phyloP scores from a whole-genome alignment of 1,140 invertebrate species.

The Microplitis mediator region DNA sequence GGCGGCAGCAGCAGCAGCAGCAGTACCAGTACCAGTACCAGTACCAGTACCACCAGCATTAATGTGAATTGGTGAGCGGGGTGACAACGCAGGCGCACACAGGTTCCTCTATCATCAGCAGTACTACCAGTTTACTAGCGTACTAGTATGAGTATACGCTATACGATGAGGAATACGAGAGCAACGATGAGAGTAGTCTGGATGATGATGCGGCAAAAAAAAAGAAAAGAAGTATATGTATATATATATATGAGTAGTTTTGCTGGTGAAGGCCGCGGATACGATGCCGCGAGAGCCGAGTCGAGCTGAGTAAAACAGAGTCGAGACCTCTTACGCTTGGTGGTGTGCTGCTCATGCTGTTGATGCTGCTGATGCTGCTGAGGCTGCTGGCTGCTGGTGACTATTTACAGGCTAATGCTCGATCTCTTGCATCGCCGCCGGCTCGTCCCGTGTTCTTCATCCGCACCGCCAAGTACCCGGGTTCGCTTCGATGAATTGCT shows the following conservation, averaged over 20 bases:
- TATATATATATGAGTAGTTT: not conserved
- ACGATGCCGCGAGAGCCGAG: too few species aligned
- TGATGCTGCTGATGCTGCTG: too few species aligned
- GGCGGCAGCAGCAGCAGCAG: not conserved
- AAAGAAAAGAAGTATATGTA: not conserved
- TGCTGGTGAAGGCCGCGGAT: constrained; percentile 13
- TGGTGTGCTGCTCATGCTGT: too few species aligned
- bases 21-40: not conserved
- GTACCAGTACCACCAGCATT: not conserved
- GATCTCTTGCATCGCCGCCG: constrained; percentile 27
- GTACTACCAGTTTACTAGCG: too few species aligned
- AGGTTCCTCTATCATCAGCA: not conserved
- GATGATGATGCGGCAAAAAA: not conserved
- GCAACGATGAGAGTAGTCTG: not conserved
- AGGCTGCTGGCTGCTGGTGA: not conserved
- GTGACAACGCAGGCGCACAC: constrained; percentile 29
- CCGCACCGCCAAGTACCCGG: not conserved
- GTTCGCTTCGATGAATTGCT: constrained; percentile 22
- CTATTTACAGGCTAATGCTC: constrained; percentile 34
- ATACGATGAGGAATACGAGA: too few species aligned
- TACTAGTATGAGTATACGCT: too few species aligned
- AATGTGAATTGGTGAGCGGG: constrained; percentile 7
- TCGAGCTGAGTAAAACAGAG: not conserved
- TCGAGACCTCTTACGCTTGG: constrained; percentile 22
- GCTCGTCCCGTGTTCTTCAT: constrained; percentile 12